phyloP scores from a whole-genome alignment of 2,888 invertebrate genomes.

The Eulithis testata region DNA sequence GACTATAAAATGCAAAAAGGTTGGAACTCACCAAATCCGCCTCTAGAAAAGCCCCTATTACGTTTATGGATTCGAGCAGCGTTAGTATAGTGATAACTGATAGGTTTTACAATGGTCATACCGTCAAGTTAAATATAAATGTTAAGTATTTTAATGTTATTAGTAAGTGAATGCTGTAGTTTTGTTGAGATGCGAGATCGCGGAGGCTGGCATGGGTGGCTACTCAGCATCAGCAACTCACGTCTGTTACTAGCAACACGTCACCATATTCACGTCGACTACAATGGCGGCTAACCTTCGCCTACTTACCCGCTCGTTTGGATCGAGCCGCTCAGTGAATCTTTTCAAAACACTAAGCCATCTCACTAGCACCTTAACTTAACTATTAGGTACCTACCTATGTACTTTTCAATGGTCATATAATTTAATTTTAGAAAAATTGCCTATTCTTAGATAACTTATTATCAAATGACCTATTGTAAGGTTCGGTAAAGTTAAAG shows the following conservation, averaged over 20 bases:
- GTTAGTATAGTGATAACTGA: no score
- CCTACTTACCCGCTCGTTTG: conserved; percentile 79
- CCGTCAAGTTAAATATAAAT: no score
- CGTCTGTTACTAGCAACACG: conserved; percentile 42
- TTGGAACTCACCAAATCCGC: no score
- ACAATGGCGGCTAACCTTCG: conserved; percentile 80
- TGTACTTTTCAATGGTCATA: neutral
- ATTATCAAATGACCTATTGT: neutral
- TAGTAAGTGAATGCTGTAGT: neutral
- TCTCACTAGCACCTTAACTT: conserved; percentile 49
- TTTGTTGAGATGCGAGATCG: neutral
- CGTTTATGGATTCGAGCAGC: no score
- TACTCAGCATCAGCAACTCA: conserved; percentile 6
- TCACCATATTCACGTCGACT: conserved; percentile 67
- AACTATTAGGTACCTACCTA: no score
- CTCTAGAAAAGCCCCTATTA: no score
- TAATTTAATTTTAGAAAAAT: neutral
- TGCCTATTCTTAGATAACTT: neutral
- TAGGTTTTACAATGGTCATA: no score
- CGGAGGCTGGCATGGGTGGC: conserved; percentile 16
- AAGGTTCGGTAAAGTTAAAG: conserved; percentile 2
- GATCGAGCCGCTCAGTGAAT: conserved; percentile 72
- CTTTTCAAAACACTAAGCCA: conserved; percentile 69
- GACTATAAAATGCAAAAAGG: no score
- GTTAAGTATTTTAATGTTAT: no score